Base-by-base conservation (phyloP, 2,888 invertebrate species). In the Cyrtodaria siliqua region DNA sequence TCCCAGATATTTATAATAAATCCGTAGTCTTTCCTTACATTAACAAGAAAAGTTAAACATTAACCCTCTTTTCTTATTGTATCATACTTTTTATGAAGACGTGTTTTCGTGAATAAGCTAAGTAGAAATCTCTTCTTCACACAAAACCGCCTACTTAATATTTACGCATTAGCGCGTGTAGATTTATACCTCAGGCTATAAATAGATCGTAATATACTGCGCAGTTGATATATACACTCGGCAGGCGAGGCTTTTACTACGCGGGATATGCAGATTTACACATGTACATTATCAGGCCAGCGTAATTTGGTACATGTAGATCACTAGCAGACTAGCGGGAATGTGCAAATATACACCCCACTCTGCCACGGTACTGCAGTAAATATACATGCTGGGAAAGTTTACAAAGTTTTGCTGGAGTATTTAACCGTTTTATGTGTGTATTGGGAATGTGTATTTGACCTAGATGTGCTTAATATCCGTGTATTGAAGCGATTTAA, bases 341-440 rank as follows among this genome's bases (percentile, higher is more conserved):
- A 66, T 56, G 56, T 67, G 67, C 57, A 67, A 59, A 67, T 59
- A 50, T 59, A 67, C 67, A 40, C 33, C 49, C 18, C 29, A 40
- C 27, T 23, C 27, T 49, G 44, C 26, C 24, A 59, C 59, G 57
- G 52, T 59, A 59, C 38, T 50, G 33, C 12, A 33, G 33, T 33
- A 33, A 33, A 33, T 33, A 33, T 33, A 33, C 33, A 33, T 33
- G 4, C 4, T 12, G 6, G 12, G 33, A 33, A 33, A 33, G 33
- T 33, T 33, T 33, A 12, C 33, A 12, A 33, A 33, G 33, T 33
- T 33, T 33, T 33, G 12, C 4, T 12, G 33, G 33, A 33, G 33
- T 33, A 8, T 4, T 33, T 33, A 33, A 33, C 33, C 33, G n/a
- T n/a, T 44, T 20, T 16, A 44, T 20, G 9, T 44, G 44, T 44